phyloP scores from a whole-genome alignment of 2,888 invertebrate genomes.

The Prosopocoilus inquinatus region DNA sequence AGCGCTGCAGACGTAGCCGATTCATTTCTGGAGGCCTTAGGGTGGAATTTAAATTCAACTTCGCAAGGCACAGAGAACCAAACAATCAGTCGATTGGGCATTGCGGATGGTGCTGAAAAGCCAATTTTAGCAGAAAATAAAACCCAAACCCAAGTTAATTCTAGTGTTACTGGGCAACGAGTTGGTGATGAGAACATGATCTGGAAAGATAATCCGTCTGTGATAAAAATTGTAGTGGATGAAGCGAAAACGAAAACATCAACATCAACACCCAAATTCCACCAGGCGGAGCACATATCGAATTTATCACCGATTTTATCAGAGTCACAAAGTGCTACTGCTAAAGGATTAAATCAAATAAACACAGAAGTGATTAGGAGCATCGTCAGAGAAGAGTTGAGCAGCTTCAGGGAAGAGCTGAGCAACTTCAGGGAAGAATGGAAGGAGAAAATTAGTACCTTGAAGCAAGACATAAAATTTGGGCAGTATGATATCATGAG shows the following conservation, averaged over 20 bases:
- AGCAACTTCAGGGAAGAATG: too few relatives aligned
- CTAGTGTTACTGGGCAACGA: too few relatives aligned
- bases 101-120: slow-evolving; percentile 21
- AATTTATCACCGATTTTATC: slow-evolving; percentile 1
- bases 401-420: too few relatives aligned
- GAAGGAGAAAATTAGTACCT: slow-evolving; percentile 29
- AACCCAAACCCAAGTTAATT: neutral
- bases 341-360: neutral
- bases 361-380: slow-evolving; percentile 15
- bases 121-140: slow-evolving; percentile 11
- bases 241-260: neutral
- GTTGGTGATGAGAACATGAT: too few relatives aligned
- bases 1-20: slow-evolving; percentile 25
- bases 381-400: slow-evolving; percentile 31
- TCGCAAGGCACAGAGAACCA: neutral
- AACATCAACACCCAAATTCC: neutral
- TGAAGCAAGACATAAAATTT: slow-evolving; percentile 34
- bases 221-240: too few relatives aligned
- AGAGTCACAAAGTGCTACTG: neutral
- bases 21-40: slow-evolving; percentile 36
- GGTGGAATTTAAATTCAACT: slow-evolving; percentile 33
- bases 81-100: slow-evolving; percentile 12
- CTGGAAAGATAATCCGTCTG: too few relatives aligned
- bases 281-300: neutral
- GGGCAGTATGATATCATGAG: slow-evolving; percentile 32